A percentile compares a stretch with the other conserved stretches of the same genome.
Conservation (phyloP, 1,140 invertebrate species). For the Episyrphus balteatus region DNA sequence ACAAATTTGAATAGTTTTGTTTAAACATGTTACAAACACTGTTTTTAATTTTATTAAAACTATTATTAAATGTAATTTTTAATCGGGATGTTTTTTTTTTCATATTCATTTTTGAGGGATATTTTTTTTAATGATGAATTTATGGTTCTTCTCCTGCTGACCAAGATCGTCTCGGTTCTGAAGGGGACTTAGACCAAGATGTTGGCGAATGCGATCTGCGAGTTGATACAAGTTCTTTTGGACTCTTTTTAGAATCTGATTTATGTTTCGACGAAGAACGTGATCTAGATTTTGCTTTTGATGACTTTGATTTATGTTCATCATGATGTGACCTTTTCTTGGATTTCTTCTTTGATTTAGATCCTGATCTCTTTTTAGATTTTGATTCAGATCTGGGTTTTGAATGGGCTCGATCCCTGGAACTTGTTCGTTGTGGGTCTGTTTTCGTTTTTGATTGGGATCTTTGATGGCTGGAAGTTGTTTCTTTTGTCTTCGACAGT, state of each 20-base stretch:
- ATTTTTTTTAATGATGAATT: too few species aligned
- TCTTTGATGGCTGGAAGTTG: slow-evolving; percentile 19
- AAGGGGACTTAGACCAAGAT: slow-evolving; percentile 17
- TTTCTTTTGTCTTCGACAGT: slow-evolving; percentile 19
- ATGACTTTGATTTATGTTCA: slow-evolving; percentile 13
- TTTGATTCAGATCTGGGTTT: not conserved
- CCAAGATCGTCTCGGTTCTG: slow-evolving; percentile 34
- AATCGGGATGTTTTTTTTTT: too few species aligned
- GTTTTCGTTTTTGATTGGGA: slow-evolving; percentile 4
- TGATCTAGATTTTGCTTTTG: slow-evolving; percentile 14
- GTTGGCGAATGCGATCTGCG: slow-evolving; percentile 25
- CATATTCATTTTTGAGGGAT: too few species aligned
- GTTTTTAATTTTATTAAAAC: too few species aligned
- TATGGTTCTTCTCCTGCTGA: slow-evolving; percentile 27
- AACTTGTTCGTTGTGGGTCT: not conserved
- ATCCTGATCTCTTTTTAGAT: slow-evolving; percentile 17
- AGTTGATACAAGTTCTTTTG: slow-evolving; percentile 29
- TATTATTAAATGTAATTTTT: too few species aligned
- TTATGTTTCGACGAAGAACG: slow-evolving; percentile 13
- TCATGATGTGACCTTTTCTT: slow-evolving; percentile 15
- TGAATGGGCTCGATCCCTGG: not conserved
- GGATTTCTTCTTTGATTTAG: slow-evolving; percentile 28
- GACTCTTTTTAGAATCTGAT: slow-evolving; percentile 12
- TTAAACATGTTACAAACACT: too few species aligned
- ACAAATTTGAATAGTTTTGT: too few species aligned